Evolutionary conservation across 2,888 invertebrate genomes (phyloP).

Genomic region (Cartodere bifasciata): DNA sequence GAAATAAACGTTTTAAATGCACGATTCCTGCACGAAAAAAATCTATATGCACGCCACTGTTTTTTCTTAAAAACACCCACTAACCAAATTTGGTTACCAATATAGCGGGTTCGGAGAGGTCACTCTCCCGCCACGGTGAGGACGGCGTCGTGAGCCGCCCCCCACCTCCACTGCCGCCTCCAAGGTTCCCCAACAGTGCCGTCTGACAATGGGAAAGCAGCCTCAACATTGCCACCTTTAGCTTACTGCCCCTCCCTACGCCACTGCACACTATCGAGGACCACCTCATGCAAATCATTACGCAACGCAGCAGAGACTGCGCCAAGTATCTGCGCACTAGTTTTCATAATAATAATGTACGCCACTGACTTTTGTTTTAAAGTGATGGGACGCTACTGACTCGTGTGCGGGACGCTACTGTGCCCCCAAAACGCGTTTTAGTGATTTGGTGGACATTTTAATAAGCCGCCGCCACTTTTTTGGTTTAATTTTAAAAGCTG

Average conservation of each 20-base stretch:
- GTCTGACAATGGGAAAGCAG: slow-evolving; percentile 70
- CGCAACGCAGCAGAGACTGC: slow-evolving; percentile 49
- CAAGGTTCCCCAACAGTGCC: slow-evolving; percentile 64
- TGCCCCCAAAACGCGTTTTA: too few relatives aligned
- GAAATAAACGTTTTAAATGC: too few relatives aligned
- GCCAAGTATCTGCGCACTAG: slow-evolving; percentile 55
- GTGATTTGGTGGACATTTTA: too few relatives aligned
- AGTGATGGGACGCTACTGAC: too few relatives aligned
- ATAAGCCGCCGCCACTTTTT: too few relatives aligned
- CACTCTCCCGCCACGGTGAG: slow-evolving; percentile 63
- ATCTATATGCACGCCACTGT: too few relatives aligned
- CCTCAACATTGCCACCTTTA: slow-evolving; percentile 43
- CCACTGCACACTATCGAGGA: slow-evolving; percentile 42
- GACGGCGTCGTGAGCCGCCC: slow-evolving; percentile 38
- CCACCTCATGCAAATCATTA: slow-evolving; percentile 46
- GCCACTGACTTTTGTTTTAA: too few relatives aligned
- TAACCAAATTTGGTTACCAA: background rate
- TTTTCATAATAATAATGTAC: too few relatives aligned
- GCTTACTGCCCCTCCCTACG: slow-evolving; percentile 34
- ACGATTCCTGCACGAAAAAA: too few relatives aligned
- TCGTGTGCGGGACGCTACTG: too few relatives aligned
- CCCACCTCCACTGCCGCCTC: slow-evolving; percentile 72
- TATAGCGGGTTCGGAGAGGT: slow-evolving; percentile 67
- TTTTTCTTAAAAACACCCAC: too few relatives aligned
- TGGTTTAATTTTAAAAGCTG: too few relatives aligned